These are phyloP conservation scores for Scopus umbretta DNA, from an alignment of 2,113 vertebrate species.

Conservation along the genomic window DNA sequence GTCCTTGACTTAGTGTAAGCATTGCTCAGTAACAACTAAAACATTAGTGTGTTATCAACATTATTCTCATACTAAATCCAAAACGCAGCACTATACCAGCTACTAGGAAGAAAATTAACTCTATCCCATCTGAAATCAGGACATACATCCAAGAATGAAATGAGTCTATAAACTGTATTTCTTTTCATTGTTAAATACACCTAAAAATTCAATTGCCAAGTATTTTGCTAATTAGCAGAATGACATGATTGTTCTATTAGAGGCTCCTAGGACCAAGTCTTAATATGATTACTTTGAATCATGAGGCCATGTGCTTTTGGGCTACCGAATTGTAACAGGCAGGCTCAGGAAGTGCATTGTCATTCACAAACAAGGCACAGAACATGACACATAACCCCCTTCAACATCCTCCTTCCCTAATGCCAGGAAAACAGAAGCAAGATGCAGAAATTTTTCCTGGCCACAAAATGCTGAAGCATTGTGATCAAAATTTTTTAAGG, in stretches of 20 bases:
- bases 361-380: fast-evolving
- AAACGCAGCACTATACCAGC: no score
- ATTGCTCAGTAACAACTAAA: no score
- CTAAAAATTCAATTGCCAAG: not conserved
- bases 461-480: not conserved
- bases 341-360: not conserved
- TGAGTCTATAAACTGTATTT: not conserved
- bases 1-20: no score
- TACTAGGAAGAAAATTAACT: no score
- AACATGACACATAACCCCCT: not conserved
- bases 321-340: not conserved
- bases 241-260: not conserved
- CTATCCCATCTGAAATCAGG: no score
- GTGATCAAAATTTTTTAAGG: not conserved
- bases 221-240: not conserved
- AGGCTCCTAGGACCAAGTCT: not conserved
- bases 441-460: not conserved
- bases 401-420: not conserved
- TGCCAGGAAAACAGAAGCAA: not conserved
- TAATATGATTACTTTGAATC: not conserved
- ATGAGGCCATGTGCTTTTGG: not conserved
- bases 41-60: no score
- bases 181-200: not conserved
- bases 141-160: not conserved
- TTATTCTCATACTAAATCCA: no score